These are phyloP conservation scores for Lasiurus borealis DNA, from an alignment of 2,113 vertebrate genomes.

Conservation along the genomic window DNA sequence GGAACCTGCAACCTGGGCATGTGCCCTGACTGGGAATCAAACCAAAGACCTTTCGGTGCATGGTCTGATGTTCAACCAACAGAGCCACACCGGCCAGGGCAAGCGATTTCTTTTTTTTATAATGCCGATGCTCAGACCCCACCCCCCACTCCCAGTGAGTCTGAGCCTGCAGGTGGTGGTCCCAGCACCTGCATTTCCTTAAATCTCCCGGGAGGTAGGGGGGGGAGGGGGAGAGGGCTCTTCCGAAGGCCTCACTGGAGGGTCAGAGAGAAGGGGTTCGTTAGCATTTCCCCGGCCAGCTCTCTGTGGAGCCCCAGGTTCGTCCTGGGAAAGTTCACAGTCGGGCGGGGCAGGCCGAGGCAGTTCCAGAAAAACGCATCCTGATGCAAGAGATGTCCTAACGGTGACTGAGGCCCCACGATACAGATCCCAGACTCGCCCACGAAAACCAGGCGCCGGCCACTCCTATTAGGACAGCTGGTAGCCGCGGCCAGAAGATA, in stretches of 20 bases:
- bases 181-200: not conserved
- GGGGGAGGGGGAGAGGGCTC: too few species aligned
- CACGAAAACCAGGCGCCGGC: not conserved
- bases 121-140: not conserved
- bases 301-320: not conserved
- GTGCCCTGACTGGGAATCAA: not conserved
- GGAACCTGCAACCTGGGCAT: too few species aligned
- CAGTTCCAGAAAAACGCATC: not conserved
- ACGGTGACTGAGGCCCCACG: not conserved
- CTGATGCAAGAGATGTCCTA: not conserved
- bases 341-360: accelerated
- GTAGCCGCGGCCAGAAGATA: too few species aligned
- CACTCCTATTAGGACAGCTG: not conserved
- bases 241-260: too few species aligned
- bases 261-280: not conserved
- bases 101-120: too few species aligned
- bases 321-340: not conserved
- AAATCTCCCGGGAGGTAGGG: not conserved
- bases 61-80: too few species aligned
- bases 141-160: not conserved
- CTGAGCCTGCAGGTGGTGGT: not conserved
- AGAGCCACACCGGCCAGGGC: too few species aligned
- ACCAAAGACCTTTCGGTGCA: not conserved
- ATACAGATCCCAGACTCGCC: not conserved
- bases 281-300: not conserved